A percentile compares a stretch with the other conserved stretches of the same genome.
phyloP scores from a whole-genome alignment of 2,797 vertebrate species.

The Rhinatrema bivittatum region DNA sequence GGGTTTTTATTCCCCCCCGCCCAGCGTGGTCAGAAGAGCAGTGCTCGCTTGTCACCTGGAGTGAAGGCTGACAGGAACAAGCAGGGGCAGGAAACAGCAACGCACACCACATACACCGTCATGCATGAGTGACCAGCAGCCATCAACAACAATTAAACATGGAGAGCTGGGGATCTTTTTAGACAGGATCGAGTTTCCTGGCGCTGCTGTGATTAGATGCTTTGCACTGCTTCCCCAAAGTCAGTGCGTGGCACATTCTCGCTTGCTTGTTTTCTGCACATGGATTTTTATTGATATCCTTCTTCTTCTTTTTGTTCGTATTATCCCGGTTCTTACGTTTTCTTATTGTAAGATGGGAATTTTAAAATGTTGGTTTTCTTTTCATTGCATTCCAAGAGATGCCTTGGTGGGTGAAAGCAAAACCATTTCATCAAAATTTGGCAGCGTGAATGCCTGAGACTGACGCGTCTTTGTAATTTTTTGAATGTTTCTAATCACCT shows the following conservation, averaged over 20 bases:
- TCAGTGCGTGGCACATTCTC: slow-evolving; percentile 54
- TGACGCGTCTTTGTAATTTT: too few species aligned
- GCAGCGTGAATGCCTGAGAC: too few species aligned
- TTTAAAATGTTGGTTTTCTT: slow-evolving; percentile 25
- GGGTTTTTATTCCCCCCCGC: neutral
- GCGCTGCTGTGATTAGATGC: slow-evolving; percentile 67
- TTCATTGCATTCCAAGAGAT: slow-evolving; percentile 1
- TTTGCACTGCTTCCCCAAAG: slow-evolving; percentile 61
- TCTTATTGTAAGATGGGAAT: slow-evolving; percentile 14
- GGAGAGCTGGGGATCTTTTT: slow-evolving; percentile 56
- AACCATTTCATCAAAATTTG: too few species aligned
- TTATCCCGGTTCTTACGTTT: slow-evolving; percentile 13
- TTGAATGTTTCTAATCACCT: too few species aligned
- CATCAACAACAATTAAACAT: slow-evolving; percentile 74
- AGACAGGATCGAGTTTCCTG: slow-evolving; percentile 76
- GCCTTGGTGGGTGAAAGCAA: too few species aligned
- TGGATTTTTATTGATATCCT: slow-evolving; percentile 17
- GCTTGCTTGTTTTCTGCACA: slow-evolving; percentile 7
- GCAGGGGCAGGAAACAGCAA: slow-evolving; percentile 59
- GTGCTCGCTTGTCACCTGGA: slow-evolving; percentile 62
- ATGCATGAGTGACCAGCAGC: slow-evolving; percentile 68
- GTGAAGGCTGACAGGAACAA: slow-evolving; percentile 71
- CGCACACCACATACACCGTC: slow-evolving; percentile 47
- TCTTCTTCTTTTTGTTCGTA: slow-evolving; percentile 38
- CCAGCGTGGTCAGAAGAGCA: slow-evolving; percentile 30